These are phyloP conservation scores for Geotrupes spiniger DNA, from an alignment of 2,888 invertebrate species.

Conservation along the genomic window DNA sequence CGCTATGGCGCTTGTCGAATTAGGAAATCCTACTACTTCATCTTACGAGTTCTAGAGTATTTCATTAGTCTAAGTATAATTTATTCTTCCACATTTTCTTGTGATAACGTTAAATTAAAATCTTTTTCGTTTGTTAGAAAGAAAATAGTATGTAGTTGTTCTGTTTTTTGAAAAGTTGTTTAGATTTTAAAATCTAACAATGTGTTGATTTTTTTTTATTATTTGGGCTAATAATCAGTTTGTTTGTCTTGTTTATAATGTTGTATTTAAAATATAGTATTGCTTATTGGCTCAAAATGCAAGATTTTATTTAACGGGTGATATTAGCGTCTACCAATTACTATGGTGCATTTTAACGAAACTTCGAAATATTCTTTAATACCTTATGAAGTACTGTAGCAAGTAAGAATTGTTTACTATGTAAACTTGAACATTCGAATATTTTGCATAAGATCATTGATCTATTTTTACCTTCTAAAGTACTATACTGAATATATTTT, in stretches of 20 bases:
- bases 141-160: too few species aligned
- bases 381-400: background rate
- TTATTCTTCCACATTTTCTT: constrained; percentile 1
- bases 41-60: constrained; percentile 16
- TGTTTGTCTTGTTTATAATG: too few species aligned
- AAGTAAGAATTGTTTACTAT: constrained; percentile 13
- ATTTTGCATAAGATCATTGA: constrained; percentile 7
- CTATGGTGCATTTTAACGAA: background rate
- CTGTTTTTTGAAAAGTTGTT: too few species aligned
- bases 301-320: constrained; percentile 5
- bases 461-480: too few species aligned
- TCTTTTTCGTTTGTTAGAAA: constrained; percentile 1
- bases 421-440: constrained; percentile 19
- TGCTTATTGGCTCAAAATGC: background rate
- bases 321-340: constrained; percentile 1
- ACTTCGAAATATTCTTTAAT: background rate
- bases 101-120: constrained; percentile 2
- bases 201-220: too few species aligned
- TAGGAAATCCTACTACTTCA: constrained; percentile 46
- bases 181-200: too few species aligned
- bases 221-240: too few species aligned
- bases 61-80: constrained; percentile 2
- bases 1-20: constrained; percentile 60
- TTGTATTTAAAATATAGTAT: too few species aligned
- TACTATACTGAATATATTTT: too few species aligned